These are phyloP conservation scores for Urocolius indicus DNA, from an alignment of 2,113 vertebrate genomes.

Conservation along the genomic window DNA sequence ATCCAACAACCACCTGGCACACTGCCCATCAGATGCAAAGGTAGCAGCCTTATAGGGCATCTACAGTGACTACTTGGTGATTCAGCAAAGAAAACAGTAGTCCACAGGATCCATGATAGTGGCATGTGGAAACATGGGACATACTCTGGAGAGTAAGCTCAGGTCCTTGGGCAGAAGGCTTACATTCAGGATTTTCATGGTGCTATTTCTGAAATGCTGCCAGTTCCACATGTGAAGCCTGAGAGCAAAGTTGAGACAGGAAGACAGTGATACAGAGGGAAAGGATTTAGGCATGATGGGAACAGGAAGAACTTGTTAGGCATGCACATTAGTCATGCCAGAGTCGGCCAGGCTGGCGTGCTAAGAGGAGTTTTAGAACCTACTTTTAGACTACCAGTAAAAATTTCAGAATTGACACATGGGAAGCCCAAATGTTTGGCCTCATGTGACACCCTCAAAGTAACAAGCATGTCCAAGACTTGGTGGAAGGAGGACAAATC, in stretches of 20 bases:
- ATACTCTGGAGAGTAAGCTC: background rate
- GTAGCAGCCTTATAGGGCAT: background rate
- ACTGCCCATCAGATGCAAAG: background rate
- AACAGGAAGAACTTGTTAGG: conserved; percentile 49
- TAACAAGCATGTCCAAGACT: background rate
- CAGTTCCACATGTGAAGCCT: background rate
- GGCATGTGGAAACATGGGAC: background rate
- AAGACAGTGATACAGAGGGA: background rate
- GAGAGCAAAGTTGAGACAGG: background rate
- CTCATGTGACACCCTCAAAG: background rate
- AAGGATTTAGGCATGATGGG: background rate
- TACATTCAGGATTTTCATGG: background rate
- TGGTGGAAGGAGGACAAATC: background rate
- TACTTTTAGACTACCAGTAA: background rate
- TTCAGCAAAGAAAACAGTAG: background rate
- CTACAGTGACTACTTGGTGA: background rate
- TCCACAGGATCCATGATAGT: background rate
- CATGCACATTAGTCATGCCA: background rate
- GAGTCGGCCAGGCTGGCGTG: background rate
- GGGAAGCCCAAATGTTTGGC: background rate
- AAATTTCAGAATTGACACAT: background rate
- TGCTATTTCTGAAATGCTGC: background rate
- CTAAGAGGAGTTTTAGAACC: background rate
- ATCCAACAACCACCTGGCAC: background rate
- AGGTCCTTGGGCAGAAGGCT: background rate